Conservation (phyloP, 2,888 invertebrate genomes). For the Arge pagana region DNA sequence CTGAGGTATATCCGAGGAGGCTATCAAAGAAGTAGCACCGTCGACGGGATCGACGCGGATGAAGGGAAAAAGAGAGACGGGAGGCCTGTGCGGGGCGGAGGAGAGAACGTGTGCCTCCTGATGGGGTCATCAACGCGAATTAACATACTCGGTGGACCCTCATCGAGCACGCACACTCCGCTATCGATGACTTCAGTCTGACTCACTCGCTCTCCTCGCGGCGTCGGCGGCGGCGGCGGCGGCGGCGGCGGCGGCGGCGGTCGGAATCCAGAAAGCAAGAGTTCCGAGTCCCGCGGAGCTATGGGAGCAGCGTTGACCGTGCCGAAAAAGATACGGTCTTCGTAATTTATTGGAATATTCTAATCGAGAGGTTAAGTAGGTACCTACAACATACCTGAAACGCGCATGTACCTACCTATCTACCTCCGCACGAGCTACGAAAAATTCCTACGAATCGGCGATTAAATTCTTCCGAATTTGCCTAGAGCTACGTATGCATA, state of each 20-base stretch:
- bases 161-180: conserved; percentile 14
- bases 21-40: no score
- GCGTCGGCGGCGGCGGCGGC: no score
- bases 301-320: conserved; percentile 2
- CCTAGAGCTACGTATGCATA: no score
- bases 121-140: conserved; percentile 43
- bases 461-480: no score
- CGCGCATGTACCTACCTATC: background rate
- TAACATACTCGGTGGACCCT: conserved; percentile 55
- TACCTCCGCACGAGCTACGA: no score
- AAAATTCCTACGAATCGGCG: no score
- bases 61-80: no score
- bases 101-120: conserved; percentile 9
- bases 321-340: conserved; percentile 19
- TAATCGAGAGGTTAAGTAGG: conserved; percentile 15
- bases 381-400: conserved; percentile 13
- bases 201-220: no score
- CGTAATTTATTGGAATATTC: conserved; percentile 23
- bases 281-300: background rate
- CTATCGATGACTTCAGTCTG: conserved; percentile 20
- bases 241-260: background rate
- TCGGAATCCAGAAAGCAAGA: background rate
- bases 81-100: background rate
- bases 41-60: no score
- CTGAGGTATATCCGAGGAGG: no score